Evolutionary conservation across 2,888 invertebrate genomes (phyloP), one percentile per base, ranked within the genome.

Genomic region (Drosophila conformis): DNA sequence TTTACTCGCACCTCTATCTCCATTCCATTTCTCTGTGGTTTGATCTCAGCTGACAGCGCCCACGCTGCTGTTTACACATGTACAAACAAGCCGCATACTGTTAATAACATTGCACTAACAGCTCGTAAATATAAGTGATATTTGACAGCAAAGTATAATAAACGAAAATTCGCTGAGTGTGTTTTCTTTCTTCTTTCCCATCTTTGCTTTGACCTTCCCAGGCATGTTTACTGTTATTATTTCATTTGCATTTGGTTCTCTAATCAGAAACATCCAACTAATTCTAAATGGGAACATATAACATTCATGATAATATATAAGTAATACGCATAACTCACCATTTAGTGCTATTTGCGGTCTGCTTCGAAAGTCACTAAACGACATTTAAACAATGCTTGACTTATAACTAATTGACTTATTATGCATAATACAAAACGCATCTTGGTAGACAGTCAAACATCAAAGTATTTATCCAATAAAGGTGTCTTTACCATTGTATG

Each of bases 61-160:
- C 61, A 57, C 31, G 64, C 64, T 21, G 62, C 42, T 54, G 58
- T 54, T 49, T 49, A 73, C 31, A 71, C 36, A 56, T 27, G 49
- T 49, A 49, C 49, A 27, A 27, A 27, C 27, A 49, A 59, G 49
- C 53, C 53, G 38, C 71, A 68, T 64, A 71, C 68, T 77, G 86
- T 86, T 78, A 83, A 83, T 83, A 86, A 82, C 77, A 76, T 76
- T 64, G 63, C 63, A 80, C 77, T 75, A 77, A 87, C 82, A 84
- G 89, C 80, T 83, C 89, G 83, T 88, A 84, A 83, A 88, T 78
- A 86, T 73, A 59, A 58, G 36, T 56, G 66, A 33, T 46, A 36
- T 21, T 59, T 61, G 51, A 59, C 36, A 38, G 38, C 11, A 54
- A 68, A 35, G 11, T 49, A 38, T 35, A 49, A 35, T 35, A 35